A percentile compares a stretch with the other conserved stretches of the same genome.
Evolutionary conservation across 2,797 vertebrate species (phyloP).

Genomic region (Mionectes olivaceus): DNA sequence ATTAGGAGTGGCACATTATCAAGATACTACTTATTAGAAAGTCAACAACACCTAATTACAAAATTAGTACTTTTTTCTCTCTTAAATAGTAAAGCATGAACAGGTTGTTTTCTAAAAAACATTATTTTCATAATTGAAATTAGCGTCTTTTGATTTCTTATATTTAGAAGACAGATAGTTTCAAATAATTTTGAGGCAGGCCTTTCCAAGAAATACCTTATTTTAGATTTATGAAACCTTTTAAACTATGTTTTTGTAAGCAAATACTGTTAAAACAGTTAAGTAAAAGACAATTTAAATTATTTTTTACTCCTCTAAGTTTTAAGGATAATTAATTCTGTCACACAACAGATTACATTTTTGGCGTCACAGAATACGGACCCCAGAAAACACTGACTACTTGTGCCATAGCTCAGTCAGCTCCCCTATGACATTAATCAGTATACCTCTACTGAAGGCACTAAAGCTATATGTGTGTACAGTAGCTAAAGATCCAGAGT

Average conservation of each 20-base stretch:
- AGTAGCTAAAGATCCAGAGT: neutral
- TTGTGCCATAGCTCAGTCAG: neutral
- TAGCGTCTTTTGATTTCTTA: neutral
- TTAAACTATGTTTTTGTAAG: neutral
- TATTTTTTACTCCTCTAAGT: neutral
- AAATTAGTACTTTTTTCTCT: neutral
- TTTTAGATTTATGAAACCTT: neutral
- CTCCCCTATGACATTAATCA: neutral
- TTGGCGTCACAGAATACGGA: neutral
- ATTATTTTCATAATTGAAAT: neutral
- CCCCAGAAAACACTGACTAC: neutral
- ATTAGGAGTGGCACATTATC: neutral
- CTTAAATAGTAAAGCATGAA: neutral
- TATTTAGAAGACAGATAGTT: neutral
- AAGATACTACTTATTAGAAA: constrained; percentile 22
- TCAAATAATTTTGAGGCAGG: neutral
- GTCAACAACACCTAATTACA: neutral
- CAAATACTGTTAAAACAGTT: neutral
- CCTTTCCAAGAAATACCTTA: neutral
- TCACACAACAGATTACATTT: neutral
- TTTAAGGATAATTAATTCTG: neutral
- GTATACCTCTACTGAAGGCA: neutral
- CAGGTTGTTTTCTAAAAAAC: neutral
- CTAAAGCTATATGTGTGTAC: neutral
- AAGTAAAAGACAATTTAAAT: neutral